Conservation (phyloP, 2,113 vertebrate genomes). For the Neolamprologus sp. region DNA sequence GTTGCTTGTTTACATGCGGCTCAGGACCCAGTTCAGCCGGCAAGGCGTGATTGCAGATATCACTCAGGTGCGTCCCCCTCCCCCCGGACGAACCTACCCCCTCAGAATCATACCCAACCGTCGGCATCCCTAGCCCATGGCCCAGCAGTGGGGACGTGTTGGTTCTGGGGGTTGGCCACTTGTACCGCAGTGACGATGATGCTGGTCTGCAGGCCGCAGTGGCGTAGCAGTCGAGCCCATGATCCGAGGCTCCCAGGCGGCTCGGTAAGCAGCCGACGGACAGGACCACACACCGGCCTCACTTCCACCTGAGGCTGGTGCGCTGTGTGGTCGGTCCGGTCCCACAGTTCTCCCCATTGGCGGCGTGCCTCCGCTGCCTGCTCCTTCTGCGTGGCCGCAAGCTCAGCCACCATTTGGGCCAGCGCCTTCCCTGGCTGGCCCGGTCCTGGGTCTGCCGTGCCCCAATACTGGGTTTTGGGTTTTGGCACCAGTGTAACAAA, state of each 20-base stretch:
- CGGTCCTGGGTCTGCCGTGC: rapidly evolving
- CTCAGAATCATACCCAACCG: background rate
- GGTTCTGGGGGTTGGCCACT: background rate
- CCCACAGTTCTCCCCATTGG: background rate
- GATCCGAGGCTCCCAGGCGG: background rate
- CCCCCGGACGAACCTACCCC: background rate
- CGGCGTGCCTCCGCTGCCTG: rapidly evolving
- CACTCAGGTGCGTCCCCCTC: background rate
- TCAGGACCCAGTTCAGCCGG: background rate
- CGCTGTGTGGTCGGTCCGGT: rapidly evolving
- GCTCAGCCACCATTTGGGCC: background rate
- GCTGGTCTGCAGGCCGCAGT: background rate
- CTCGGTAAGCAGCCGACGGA: rapidly evolving
- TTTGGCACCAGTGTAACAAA: background rate
- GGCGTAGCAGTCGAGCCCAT: background rate
- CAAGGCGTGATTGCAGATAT: background rate
- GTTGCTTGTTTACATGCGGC: background rate
- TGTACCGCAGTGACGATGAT: background rate
- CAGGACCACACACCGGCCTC: background rate
- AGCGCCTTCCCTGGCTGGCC: background rate
- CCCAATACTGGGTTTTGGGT: background rate
- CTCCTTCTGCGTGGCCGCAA: rapidly evolving
- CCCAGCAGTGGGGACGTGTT: background rate
- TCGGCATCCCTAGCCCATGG: background rate
- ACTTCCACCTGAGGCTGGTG: background rate